Conservation (phyloP, 2,888 invertebrate species). For the Hybos culiciformis region DNA sequence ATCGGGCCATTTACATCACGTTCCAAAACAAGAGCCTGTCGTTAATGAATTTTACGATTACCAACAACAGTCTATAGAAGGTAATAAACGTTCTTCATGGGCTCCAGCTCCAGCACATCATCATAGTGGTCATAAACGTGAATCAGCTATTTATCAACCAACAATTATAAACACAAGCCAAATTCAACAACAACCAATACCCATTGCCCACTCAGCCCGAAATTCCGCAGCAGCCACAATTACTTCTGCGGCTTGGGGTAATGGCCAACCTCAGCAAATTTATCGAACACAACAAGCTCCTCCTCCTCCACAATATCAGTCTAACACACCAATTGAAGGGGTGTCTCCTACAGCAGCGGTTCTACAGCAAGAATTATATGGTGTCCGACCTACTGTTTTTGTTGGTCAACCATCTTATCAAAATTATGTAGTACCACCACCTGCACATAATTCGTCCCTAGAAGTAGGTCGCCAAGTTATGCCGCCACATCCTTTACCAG, state of each 20-base stretch:
- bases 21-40: constrained; percentile 36
- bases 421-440: constrained; percentile 34
- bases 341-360: constrained; percentile 33
- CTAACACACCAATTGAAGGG: constrained; percentile 36
- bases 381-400: constrained; percentile 51
- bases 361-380: constrained; percentile 32
- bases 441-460: constrained; percentile 36
- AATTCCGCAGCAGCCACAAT: constrained; percentile 25
- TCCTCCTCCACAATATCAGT: constrained; percentile 40
- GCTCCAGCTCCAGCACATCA: constrained; percentile 37
- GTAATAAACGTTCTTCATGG: constrained; percentile 35
- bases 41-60: constrained; percentile 35
- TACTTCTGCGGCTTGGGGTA: constrained; percentile 23
- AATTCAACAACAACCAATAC: constrained; percentile 25
- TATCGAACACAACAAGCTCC: constrained; percentile 36
- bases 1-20: constrained; percentile 25
- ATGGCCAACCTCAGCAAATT: constrained; percentile 28
- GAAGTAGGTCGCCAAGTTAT: constrained; percentile 38
- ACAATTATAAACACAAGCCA: constrained; percentile 11
- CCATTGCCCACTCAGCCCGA: constrained; percentile 33
- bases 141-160: constrained; percentile 29
- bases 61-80: constrained; percentile 20
- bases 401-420: constrained; percentile 42
- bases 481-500: constrained; percentile 63
- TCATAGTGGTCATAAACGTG: constrained; percentile 33